Conservation (phyloP, 2,797 vertebrate genomes). For the Rhinella marina region DNA sequence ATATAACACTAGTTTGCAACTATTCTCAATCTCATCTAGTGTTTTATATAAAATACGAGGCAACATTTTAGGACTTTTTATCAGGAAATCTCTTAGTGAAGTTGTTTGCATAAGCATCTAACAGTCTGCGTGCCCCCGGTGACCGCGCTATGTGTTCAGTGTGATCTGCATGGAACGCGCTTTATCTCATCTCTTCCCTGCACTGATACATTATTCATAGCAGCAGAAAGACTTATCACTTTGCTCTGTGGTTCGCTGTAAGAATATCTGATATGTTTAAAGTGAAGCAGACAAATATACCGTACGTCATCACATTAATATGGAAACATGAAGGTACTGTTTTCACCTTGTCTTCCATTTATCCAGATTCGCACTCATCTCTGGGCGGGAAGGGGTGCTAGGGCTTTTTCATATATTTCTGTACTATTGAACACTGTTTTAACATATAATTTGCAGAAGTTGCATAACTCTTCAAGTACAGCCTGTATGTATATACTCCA, state of each 20-base stretch:
- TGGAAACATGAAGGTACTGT: not conserved
- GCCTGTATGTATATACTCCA: too few species aligned
- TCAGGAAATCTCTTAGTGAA: not conserved
- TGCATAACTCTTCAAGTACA: too few species aligned
- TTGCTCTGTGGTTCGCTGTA: not conserved
- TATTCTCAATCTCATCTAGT: not conserved
- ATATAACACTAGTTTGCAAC: too few species aligned
- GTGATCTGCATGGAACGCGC: not conserved
- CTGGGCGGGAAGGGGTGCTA: not conserved
- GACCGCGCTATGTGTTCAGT: not conserved
- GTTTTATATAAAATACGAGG: not conserved
- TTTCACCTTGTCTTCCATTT: not conserved
- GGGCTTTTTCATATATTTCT: not conserved
- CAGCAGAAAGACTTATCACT: not conserved
- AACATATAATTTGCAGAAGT: too few species aligned
- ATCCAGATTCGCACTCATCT: not conserved
- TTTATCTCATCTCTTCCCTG: constrained; percentile 9
- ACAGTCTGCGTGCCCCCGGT: not conserved
- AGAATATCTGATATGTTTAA: constrained; percentile 11
- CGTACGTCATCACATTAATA: not conserved
- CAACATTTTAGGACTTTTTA: not conserved
- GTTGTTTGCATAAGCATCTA: not conserved
- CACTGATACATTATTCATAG: constrained; percentile 36
- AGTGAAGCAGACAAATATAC: constrained; percentile 3
- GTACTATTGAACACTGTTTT: not conserved